Base-by-base conservation (phyloP, 2,888 invertebrate genomes). In the Harpalus rubripes region DNA sequence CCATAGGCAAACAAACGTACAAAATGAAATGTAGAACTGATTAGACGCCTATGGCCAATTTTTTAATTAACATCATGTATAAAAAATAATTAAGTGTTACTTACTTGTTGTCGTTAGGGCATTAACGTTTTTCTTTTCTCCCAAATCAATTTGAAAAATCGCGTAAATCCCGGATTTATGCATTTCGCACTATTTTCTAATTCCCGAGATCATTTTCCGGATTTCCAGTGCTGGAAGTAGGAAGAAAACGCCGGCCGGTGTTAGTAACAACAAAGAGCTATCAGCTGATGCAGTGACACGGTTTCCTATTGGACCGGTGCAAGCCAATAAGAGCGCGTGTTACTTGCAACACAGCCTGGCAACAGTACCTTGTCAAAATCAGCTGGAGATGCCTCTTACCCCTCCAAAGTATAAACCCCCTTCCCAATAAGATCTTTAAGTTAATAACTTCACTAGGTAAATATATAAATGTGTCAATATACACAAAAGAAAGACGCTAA, bases 331-430 rank as follows among this genome's bases (percentile, higher is more conserved):
- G 22, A 78, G 76, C 12, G 56, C 18, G 16, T 68, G 84, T 84
- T 84, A 76, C 76, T 78, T 56, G 16, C 63, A 41, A 76, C 44
- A 10, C 83, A 63, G 84, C 84, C 84, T 84, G 84, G 84, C 76
- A 84, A 84, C 84, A 84, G 84, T 63, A 22, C 63, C 63, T 76
- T 78, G 84, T 84, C 84, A 84, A 84, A 84, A 84, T 84, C 84
- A 84, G 84, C 84, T 84, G 84, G 84, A 78, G 72, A 32, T 72
- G 58, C 44, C 44, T 12, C 44, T 8, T 12, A 10, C 44, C 8
- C 44, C 44, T 4, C 32, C 6, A 5, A 32, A 32, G 32, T 32
- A 32, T 32, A 32, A 32, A 32, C 32, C 32, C 32, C 32, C 5
- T 32, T 32, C 32, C 32, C 32, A n/a, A n/a, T 32, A 32, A 4